Percentiles rank a stretch among this genome's conserved stretches.
Conservation (phyloP, 2,888 invertebrate genomes). For the Liposcelis brunnea region DNA sequence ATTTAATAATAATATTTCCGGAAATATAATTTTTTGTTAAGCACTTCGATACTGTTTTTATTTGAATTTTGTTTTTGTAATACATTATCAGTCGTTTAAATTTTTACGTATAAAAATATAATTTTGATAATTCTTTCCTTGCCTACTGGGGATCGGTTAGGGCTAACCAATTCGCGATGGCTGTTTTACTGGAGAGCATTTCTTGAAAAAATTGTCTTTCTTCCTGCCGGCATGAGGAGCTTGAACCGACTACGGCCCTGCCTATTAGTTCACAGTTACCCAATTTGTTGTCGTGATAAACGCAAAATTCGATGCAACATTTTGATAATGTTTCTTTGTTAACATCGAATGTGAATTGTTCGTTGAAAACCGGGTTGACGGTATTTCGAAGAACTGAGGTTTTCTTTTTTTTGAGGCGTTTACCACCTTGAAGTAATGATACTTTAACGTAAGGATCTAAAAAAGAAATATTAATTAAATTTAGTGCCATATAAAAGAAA, state of each 20-base stretch:
- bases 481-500: neutral
- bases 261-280: slow-evolving; percentile 40
- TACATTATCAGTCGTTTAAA: too few species aligned
- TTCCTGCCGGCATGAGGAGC: slow-evolving; percentile 26
- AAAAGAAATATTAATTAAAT: slow-evolving; percentile 13
- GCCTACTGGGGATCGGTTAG: slow-evolving; percentile 27
- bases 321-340: slow-evolving; percentile 35
- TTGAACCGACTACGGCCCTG: slow-evolving; percentile 33
- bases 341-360: slow-evolving; percentile 32
- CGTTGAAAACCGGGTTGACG: slow-evolving; percentile 33
- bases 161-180: slow-evolving; percentile 40
- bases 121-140: too few species aligned
- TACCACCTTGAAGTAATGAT: slow-evolving; percentile 27
- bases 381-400: slow-evolving; percentile 31
- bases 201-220: slow-evolving; percentile 37
- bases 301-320: slow-evolving; percentile 37
- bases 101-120: too few species aligned
- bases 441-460: slow-evolving; percentile 34
- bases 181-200: slow-evolving; percentile 36
- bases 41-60: too few species aligned
- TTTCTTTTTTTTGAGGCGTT: slow-evolving; percentile 32
- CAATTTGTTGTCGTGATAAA: slow-evolving; percentile 41
- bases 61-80: too few species aligned
- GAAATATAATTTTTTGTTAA: too few species aligned
- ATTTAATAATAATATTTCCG: too few species aligned